Evolutionary conservation across 2,113 vertebrate genomes (phyloP), one percentile per base, ranked within the genome.

Genomic region (Vulpes vulpes): DNA sequence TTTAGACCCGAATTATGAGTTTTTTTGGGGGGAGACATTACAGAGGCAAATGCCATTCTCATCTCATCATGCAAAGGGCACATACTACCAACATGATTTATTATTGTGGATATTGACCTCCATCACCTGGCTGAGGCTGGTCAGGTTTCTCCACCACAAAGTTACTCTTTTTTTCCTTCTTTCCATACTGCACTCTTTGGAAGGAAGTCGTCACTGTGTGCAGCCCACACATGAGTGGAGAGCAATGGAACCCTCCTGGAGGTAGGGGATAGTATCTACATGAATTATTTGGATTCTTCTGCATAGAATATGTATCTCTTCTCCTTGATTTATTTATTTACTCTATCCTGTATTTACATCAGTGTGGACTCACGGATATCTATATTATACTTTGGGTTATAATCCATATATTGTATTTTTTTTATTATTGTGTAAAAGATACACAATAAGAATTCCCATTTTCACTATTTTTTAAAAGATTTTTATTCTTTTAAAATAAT

Each of bases 341-440:
- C 71, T 53, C 30, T 81, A 17, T 32, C 27, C 23, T 89, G 91
- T 86, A 82, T 94, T 76, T 14, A 27, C 30, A 94, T 51, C 35
- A 30, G 2, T 79, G 67, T 53, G 32, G 69, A 74, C 19, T 91
- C 27, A 64, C 19, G 11, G 67, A 35, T 49, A 79, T 15, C 89
- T 67, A 87, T n/a, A 96, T 94, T 81, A 90, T 35, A 53, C 16
- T 49, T 95, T 80, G 57, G 74, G 10, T 83, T 96, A 80, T 38
- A 91, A 89, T 79, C n/a, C 82, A 95, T 55, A n/a, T n/a, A n/a
- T n/a, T n/a, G n/a, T n/a, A n/a, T n/a, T n/a, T n/a, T n/a, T n/a
- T n/a, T n/a, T n/a, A n/a, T n/a, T n/a, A n/a, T n/a, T n/a, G n/a
- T n/a, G n/a, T n/a, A n/a, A n/a, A n/a, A n/a, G n/a, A n/a, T n/a